Evolutionary conservation across 2,797 vertebrate genomes (phyloP).

Genomic region (Tauraco hartlaubi): DNA sequence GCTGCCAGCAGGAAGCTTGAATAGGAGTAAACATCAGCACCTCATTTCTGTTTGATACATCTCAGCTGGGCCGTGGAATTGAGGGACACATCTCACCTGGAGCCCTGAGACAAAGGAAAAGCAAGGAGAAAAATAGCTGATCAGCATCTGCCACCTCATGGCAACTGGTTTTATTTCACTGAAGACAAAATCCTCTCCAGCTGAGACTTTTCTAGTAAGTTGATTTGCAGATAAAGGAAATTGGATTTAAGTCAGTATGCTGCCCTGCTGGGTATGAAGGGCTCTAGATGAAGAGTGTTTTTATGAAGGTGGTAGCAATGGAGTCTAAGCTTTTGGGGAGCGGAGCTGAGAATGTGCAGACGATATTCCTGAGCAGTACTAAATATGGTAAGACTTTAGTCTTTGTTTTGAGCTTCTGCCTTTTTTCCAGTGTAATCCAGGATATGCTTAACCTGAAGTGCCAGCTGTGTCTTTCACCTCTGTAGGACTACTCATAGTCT

Average conservation of each 20-base stretch:
- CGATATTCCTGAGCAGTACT: accelerated
- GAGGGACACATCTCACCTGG: neutral
- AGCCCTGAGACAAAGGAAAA: neutral
- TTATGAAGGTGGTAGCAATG: accelerated
- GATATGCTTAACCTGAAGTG: neutral
- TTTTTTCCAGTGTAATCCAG: neutral
- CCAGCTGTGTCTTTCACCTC: neutral
- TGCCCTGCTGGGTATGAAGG: accelerated
- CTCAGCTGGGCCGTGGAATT: neutral
- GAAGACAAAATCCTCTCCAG: neutral
- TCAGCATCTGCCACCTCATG: conserved; percentile 10
- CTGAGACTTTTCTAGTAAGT: neutral
- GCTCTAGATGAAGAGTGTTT: accelerated
- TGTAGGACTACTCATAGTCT: accelerated
- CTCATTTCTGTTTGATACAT: neutral
- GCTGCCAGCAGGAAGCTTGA: neutral
- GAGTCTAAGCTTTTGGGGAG: neutral
- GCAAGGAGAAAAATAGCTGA: neutral
- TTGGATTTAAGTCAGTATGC: neutral
- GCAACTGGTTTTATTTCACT: neutral
- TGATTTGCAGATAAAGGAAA: neutral
- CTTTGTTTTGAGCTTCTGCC: neutral
- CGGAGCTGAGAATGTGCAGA: accelerated
- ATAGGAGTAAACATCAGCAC: neutral
- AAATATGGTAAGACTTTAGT: neutral